Conservation (phyloP, 1,140 invertebrate genomes). For the Drosophila lacertosa region DNA sequence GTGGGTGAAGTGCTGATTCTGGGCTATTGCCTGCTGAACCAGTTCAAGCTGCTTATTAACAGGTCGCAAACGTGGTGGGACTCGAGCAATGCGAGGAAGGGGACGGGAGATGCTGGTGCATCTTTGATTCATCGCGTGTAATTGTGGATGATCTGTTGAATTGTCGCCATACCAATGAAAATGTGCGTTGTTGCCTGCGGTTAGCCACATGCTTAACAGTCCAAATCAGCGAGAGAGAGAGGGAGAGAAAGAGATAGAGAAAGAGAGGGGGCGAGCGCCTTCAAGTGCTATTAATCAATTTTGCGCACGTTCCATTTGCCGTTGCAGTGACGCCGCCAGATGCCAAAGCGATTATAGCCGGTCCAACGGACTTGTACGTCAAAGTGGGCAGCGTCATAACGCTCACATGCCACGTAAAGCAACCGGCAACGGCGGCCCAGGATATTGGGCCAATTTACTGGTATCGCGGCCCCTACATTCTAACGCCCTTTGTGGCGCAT, state of each 20-base stretch:
- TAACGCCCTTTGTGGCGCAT: slow-evolving; percentile 82
- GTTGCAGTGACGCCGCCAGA: slow-evolving; percentile 86
- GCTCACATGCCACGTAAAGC: slow-evolving; percentile 92
- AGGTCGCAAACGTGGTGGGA: neutral
- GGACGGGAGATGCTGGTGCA: slow-evolving; percentile 16
- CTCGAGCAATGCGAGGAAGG: neutral
- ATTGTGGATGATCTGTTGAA: slow-evolving; percentile 31
- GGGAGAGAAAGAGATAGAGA: neutral
- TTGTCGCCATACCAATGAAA: slow-evolving; percentile 26
- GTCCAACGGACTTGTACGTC: slow-evolving; percentile 91
- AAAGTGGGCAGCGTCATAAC: slow-evolving; percentile 93
- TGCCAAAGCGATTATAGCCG: slow-evolving; percentile 91
- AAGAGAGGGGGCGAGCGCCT: slow-evolving; percentile 20
- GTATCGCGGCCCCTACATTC: slow-evolving; percentile 88
- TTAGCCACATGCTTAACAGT: slow-evolving; percentile 31
- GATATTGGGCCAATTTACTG: slow-evolving; percentile 93
- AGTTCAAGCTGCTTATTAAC: slow-evolving; percentile 30
- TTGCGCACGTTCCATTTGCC: slow-evolving; percentile 53
- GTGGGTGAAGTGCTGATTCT: too few species aligned
- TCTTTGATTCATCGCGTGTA: slow-evolving; percentile 38
- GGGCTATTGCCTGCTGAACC: slow-evolving; percentile 5
- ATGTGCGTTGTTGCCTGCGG: slow-evolving; percentile 14
- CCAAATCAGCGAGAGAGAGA: slow-evolving; percentile 1
- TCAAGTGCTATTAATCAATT: slow-evolving; percentile 74
- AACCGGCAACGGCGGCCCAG: slow-evolving; percentile 89